Percentiles rank a stretch among this genome's conserved stretches.
Evolutionary conservation across 2,797 vertebrate species (phyloP).

Genomic region (Epinephelus malabaricus): DNA sequence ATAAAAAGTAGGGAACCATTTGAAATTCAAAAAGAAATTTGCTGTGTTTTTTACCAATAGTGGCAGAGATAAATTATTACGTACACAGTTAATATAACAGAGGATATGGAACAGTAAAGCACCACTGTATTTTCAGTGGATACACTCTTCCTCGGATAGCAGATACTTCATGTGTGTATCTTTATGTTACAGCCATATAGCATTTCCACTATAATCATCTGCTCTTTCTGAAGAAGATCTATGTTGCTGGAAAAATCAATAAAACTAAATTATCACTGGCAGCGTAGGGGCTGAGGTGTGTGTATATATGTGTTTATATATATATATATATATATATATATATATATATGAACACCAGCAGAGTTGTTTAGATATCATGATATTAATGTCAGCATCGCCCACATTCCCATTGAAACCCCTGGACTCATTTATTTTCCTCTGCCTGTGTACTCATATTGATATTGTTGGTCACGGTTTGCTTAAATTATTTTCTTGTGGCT

Average conservation of each 20-base stretch:
- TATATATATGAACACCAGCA: neutral
- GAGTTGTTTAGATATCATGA: conserved; percentile 13
- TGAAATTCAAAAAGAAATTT: neutral
- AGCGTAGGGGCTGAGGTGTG: neutral
- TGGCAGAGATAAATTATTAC: neutral
- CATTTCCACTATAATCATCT: neutral
- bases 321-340: too few relatives aligned
- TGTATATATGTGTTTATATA: too few relatives aligned
- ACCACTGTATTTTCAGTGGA: neutral
- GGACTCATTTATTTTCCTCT: conserved; percentile 12
- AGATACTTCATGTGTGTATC: neutral
- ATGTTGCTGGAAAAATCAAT: conserved; percentile 7
- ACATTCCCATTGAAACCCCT: conserved; percentile 1
- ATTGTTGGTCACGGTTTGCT: conserved; percentile 20
- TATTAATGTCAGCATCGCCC: neutral
- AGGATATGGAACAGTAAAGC: neutral
- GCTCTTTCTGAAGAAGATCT: neutral
- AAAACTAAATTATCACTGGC: neutral
- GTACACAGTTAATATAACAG: neutral
- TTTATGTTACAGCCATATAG: neutral
- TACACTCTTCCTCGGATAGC: neutral
- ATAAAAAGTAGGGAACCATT: neutral
- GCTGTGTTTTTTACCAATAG: neutral
- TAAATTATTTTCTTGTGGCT: conserved; percentile 11
- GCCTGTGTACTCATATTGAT: neutral